Percentiles rank a stretch among this genome's conserved stretches.
Conservation (phyloP, 2,888 invertebrate genomes). For the Caradrina kadenii region DNA sequence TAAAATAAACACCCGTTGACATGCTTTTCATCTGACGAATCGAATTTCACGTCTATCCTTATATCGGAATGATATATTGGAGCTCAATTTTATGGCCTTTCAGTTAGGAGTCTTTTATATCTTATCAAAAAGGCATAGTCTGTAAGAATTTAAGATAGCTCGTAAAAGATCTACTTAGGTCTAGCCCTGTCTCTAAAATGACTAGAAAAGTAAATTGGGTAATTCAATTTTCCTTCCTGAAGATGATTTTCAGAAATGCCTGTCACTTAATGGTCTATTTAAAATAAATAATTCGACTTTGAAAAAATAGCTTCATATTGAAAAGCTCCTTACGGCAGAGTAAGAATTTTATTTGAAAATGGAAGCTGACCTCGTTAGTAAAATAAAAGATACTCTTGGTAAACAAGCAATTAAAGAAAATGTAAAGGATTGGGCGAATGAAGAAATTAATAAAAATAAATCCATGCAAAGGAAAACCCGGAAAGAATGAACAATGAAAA, state of each 20-base stretch:
- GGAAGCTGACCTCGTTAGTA: too few species aligned
- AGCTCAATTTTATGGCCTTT: conserved; percentile 41
- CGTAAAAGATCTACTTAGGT: neutral
- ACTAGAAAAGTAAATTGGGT: neutral
- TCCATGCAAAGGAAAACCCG: conserved; percentile 1
- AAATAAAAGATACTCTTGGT: neutral
- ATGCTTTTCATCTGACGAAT: conserved; percentile 34
- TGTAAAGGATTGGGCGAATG: conserved; percentile 11
- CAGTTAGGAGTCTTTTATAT: conserved; percentile 17
- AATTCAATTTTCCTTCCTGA: neutral
- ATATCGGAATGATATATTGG: conserved; percentile 34
- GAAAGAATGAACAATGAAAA: conserved; percentile 1
- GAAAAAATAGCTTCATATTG: too few species aligned
- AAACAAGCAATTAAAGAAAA: conserved; percentile 1
- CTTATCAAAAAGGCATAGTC: conserved; percentile 1
- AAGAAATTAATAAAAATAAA: conserved; percentile 6
- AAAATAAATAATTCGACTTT: too few species aligned
- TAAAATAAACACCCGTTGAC: conserved; percentile 55
- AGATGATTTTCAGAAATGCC: neutral
- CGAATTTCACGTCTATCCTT: conserved; percentile 39
- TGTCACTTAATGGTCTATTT: neutral
- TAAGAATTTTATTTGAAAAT: too few species aligned
- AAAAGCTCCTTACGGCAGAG: too few species aligned
- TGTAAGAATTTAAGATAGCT: conserved; percentile 1
- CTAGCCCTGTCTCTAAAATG: neutral